Base-by-base conservation (phyloP, 2,113 vertebrate species). In the Sylvilagus bachmani region DNA sequence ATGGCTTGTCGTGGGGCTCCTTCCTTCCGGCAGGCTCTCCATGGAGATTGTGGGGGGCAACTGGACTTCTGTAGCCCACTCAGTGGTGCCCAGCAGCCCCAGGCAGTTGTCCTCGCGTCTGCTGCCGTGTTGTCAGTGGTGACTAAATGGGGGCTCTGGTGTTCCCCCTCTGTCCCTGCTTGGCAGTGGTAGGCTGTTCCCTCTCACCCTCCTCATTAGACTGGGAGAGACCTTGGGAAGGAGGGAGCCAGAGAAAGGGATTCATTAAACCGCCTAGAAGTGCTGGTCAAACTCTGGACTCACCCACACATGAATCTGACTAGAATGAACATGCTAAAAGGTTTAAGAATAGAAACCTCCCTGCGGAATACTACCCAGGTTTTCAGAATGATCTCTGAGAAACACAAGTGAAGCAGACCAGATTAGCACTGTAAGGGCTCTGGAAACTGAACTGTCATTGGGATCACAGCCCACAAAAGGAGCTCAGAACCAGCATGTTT, bases 341-440 rank as follows among this genome's bases (percentile, higher is more conserved):
- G 49, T 80, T 89, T 86, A 51, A 81, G 33, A 69, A 62, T 69
- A 89, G 55, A 89, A 90, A 66, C 49, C 62, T 33, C 17, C n/a
- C 4, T 73, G 58, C 71, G 36, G 81, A 77, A 77, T 85, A 58
- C 33, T 69, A 91, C 27, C n/a, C 49, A 90, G 75, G 27, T 93
- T 92, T 92, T 90, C 66, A 91, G 83, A 38, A 29, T 89, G 33
- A 85, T 33, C 73, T 85, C 83, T 91, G 64, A 78, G 70, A 70
- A 67, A 91, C 55, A 92, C 36, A 95, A 71, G 77, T 69, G 29
- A 95, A 91, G 62, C 61, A 85, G 38, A 53, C 25, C 29, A 61
- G 44, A 91, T 27, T 69, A 61, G 44, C 84, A 77, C 2, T 89
- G 69, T 29, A 58, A 62, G n/a, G 33, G 8, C 62, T 89, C 44